phyloP scores from a whole-genome alignment of 2,113 vertebrate species.

The Vicugna pacos region DNA sequence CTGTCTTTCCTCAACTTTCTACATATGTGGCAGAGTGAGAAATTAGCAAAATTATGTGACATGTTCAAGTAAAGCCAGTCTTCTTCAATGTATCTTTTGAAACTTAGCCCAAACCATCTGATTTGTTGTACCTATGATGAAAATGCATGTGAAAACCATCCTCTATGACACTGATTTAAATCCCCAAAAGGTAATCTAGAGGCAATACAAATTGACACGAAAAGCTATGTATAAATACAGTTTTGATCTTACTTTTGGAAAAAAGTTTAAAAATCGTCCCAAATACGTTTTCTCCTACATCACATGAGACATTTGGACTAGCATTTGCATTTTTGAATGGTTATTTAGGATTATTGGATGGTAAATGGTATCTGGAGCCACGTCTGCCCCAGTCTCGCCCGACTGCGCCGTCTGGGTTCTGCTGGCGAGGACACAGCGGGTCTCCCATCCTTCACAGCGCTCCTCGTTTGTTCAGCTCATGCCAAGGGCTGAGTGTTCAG shows the following conservation, averaged over 20 bases:
- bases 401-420: neutral
- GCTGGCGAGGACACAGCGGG: accelerated
- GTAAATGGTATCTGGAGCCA: neutral
- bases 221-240: neutral
- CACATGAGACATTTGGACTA: neutral
- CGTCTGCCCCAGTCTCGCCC: accelerated
- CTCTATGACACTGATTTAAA: neutral
- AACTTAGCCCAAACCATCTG: neutral
- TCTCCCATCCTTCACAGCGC: neutral
- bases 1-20: constrained; percentile 11
- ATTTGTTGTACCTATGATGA: neutral
- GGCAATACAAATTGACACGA: neutral
- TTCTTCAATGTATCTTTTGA: neutral
- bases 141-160: neutral
- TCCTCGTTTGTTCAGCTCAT: neutral
- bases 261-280: neutral
- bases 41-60: neutral
- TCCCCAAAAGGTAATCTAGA: neutral
- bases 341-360: neutral
- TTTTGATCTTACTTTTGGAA: neutral
- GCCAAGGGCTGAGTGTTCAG: neutral
- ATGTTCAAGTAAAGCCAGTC: neutral
- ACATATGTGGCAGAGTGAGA: neutral
- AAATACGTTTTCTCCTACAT: neutral
- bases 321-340: neutral